Evolutionary conservation across 2,888 invertebrate species (phyloP).

Genomic region (Latrodectus hesperus): DNA sequence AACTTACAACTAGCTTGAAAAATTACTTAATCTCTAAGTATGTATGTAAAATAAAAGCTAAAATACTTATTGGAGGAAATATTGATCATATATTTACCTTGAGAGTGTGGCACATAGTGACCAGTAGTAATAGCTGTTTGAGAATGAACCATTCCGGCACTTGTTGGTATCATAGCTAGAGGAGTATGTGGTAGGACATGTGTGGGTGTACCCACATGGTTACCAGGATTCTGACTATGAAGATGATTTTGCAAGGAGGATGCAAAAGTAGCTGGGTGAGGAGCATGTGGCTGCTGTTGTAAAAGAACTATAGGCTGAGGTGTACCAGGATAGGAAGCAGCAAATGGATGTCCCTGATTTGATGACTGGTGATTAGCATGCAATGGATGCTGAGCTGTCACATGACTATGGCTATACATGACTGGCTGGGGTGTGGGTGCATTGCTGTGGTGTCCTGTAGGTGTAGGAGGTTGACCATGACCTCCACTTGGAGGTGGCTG

Average conservation of each 20-base stretch:
- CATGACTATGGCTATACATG: constrained; percentile 59
- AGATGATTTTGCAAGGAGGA: constrained; percentile 61
- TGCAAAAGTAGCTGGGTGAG: constrained; percentile 47
- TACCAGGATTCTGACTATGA: constrained; percentile 66
- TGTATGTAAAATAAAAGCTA: neutral
- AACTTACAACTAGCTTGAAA: no score
- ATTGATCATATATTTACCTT: constrained; percentile 46
- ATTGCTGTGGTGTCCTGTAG: constrained; percentile 63
- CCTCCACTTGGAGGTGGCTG: constrained; percentile 51
- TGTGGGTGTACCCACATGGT: constrained; percentile 63
- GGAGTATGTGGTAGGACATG: constrained; percentile 63
- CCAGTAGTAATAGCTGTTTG: constrained; percentile 52
- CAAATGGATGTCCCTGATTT: constrained; percentile 57
- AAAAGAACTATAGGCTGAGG: constrained; percentile 64
- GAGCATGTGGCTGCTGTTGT: constrained; percentile 58
- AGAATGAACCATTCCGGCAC: constrained; percentile 65
- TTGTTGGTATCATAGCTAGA: constrained; percentile 65
- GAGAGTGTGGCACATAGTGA: constrained; percentile 66
- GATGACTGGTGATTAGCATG: constrained; percentile 50
- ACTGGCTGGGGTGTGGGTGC: constrained; percentile 67
- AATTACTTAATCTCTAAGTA: neutral
- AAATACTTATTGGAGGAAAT: neutral
- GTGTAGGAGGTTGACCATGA: constrained; percentile 65
- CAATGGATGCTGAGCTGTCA: constrained; percentile 59
- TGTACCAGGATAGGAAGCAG: constrained; percentile 37